These are phyloP conservation scores for Brachionus koreanus DNA, from an alignment of 1,140 invertebrate genomes.

Conservation along the genomic window DNA sequence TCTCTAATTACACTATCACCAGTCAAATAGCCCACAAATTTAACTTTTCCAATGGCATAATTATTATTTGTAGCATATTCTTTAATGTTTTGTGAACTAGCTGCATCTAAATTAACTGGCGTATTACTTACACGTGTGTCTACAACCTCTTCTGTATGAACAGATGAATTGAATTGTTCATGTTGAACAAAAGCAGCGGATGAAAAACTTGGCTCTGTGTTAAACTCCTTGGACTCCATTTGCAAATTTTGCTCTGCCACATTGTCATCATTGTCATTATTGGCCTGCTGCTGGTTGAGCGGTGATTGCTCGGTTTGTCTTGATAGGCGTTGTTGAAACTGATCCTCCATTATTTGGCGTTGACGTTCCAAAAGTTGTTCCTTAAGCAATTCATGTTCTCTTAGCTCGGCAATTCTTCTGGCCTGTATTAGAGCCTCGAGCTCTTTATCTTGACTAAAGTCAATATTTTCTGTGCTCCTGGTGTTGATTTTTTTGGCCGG, in stretches of 20 bases:
- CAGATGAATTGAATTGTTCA: background rate
- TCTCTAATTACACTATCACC: background rate
- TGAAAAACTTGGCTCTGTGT: background rate
- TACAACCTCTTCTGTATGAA: background rate
- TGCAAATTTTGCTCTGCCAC: background rate
- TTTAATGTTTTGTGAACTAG: background rate
- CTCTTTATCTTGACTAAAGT: background rate
- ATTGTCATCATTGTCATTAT: background rate
- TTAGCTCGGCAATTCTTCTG: background rate
- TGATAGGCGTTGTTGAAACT: background rate
- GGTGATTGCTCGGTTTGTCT: background rate
- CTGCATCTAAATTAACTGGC: background rate
- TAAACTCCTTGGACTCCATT: background rate
- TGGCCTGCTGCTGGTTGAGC: background rate
- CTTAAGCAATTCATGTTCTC: background rate
- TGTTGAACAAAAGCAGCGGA: background rate
- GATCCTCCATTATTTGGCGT: slow-evolving; percentile 1
- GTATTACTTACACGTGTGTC: background rate
- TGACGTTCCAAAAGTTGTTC: background rate
- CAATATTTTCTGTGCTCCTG: background rate
- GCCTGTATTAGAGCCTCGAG: background rate
- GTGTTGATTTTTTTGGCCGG: background rate
- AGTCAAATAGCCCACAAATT: slow-evolving; percentile 13
- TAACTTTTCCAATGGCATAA: background rate
- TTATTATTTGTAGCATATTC: background rate